Evolutionary conservation across 2,113 vertebrate genomes (phyloP).

Genomic region (Xenotilapia caudafasciata): DNA sequence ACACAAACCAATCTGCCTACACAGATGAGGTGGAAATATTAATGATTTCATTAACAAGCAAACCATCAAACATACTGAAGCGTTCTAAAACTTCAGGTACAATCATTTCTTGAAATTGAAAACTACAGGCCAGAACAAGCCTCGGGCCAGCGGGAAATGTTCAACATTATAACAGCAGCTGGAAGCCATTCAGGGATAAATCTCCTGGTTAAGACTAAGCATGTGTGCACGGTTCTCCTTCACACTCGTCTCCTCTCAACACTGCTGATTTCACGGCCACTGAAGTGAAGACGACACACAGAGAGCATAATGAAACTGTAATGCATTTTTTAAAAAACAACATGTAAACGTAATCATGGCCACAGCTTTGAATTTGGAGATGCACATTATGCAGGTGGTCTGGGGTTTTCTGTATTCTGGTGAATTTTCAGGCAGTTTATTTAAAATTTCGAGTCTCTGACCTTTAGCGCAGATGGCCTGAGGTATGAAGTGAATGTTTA

Average conservation of each 20-base stretch:
- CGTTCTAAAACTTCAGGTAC: not conserved
- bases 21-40: not conserved
- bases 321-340: accelerated
- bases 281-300: not conserved
- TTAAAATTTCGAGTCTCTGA: not conserved
- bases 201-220: not conserved
- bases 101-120: not conserved
- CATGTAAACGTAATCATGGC: not conserved
- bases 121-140: not conserved
- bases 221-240: not conserved
- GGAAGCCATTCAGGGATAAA: not conserved
- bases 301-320: not conserved
- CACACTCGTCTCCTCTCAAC: not conserved
- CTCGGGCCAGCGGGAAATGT: not conserved
- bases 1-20: not conserved
- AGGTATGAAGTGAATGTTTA: not conserved
- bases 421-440: not conserved
- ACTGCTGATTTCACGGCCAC: not conserved
- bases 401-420: not conserved
- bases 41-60: not conserved
- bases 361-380: not conserved
- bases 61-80: not conserved
- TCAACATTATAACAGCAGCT: not conserved
- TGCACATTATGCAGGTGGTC: not conserved
- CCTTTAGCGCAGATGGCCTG: not conserved